These are phyloP conservation scores for Pagrus major DNA, from an alignment of 2,113 vertebrate species.

Conservation along the genomic window DNA sequence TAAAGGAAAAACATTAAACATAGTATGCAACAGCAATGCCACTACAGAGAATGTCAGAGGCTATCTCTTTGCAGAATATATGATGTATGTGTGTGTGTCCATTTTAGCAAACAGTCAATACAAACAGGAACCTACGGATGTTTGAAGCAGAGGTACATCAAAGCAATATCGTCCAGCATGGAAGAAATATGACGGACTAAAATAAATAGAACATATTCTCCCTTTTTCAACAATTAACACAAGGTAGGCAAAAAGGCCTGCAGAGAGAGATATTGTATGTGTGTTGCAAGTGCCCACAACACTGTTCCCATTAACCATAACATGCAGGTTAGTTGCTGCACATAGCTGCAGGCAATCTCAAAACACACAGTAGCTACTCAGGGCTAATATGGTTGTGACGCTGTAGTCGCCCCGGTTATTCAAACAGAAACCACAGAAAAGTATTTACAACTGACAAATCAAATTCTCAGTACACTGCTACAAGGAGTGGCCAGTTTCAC, in stretches of 20 bases:
- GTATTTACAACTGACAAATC: neutral
- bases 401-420: neutral
- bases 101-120: neutral
- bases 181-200: neutral
- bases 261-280: neutral
- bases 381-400: neutral
- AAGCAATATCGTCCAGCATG: neutral
- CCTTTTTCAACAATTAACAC: neutral
- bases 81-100: neutral
- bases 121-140: neutral
- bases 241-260: neutral
- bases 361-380: no score
- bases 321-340: neutral
- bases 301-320: neutral
- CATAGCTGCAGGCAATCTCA: neutral
- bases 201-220: neutral
- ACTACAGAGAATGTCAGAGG: constrained; percentile 5
- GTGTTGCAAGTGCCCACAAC: neutral
- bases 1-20: constrained; percentile 40
- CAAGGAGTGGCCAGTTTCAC: neutral
- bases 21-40: constrained; percentile 18
- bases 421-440: neutral
- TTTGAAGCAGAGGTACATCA: neutral
- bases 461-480: neutral
- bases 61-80: constrained; percentile 24